Percentiles rank a stretch among this genome's conserved stretches.
These are phyloP conservation scores for Laterallus jamaicensis DNA, from an alignment of 2,113 vertebrate genomes.

Conservation along the genomic window DNA sequence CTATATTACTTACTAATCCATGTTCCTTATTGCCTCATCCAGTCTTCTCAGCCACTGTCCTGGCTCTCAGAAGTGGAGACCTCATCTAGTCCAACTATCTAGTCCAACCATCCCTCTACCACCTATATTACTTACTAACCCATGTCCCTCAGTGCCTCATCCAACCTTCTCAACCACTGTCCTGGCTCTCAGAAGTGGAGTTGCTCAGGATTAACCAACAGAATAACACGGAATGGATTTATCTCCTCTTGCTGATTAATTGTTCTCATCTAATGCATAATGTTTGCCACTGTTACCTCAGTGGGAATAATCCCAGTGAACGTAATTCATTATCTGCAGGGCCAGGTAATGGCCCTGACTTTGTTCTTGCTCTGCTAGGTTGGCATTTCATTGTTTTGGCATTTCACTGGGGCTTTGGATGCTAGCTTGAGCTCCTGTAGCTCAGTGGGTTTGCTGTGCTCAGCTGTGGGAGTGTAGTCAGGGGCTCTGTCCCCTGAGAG, in stretches of 20 bases:
- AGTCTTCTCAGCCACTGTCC: not conserved
- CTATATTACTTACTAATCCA: too few relatives aligned
- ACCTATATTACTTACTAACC: too few relatives aligned
- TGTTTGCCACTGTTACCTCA: not conserved
- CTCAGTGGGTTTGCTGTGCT: rapidly evolving
- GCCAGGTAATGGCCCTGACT: not conserved
- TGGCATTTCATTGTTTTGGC: rapidly evolving
- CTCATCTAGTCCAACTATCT: too few relatives aligned
- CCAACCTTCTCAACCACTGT: not conserved
- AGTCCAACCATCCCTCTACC: too few relatives aligned
- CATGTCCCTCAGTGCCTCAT: too few relatives aligned
- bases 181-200: not conserved
- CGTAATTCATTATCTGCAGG: rapidly evolving
- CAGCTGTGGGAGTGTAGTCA: too few relatives aligned
- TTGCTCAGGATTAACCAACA: not conserved
- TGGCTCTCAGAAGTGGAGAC: not conserved
- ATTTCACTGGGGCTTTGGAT: not conserved
- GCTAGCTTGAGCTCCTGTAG: not conserved
- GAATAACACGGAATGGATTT: not conserved
- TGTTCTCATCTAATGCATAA: not conserved
- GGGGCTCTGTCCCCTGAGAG: not conserved
- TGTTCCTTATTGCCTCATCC: too few relatives aligned
- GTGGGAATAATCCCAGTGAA: not conserved
- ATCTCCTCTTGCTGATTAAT: not conserved
- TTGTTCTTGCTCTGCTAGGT: too few relatives aligned